Evolutionary conservation across 2,797 vertebrate genomes (phyloP).

Genomic region (Oophaga sylvatica): DNA sequence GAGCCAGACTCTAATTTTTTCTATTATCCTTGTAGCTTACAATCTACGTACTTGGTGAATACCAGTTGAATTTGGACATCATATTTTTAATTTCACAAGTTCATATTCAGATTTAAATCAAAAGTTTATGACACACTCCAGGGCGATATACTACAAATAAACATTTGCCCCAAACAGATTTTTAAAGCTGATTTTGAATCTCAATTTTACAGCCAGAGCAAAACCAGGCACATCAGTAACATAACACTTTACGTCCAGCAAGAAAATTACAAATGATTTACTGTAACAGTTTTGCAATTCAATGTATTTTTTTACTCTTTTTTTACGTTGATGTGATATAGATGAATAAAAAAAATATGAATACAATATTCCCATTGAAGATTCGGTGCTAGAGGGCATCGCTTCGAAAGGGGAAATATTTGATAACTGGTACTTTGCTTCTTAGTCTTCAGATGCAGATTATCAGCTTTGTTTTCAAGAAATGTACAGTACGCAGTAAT

Average conservation of each 20-base stretch:
- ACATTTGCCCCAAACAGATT: conserved; percentile 11
- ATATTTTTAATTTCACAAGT: not conserved
- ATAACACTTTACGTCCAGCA: conserved; percentile 9
- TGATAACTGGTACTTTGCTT: conserved; percentile 29
- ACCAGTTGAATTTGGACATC: not conserved
- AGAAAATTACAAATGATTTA: conserved; percentile 34
- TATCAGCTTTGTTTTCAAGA: conserved; percentile 8
- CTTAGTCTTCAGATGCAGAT: conserved; percentile 18
- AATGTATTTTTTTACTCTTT: conserved; percentile 1
- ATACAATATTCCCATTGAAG: conserved; percentile 17
- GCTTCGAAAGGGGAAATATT: conserved; percentile 22
- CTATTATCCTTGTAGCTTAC: too few relatives aligned
- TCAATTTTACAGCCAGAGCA: conserved; percentile 6
- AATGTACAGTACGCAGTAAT: conserved; percentile 18
- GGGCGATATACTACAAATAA: conserved; percentile 26
- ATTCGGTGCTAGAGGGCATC: conserved; percentile 33
- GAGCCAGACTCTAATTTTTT: too few relatives aligned
- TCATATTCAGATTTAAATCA: conserved; percentile 18
- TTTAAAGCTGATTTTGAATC: conserved; percentile 32
- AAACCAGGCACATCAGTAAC: not conserved
- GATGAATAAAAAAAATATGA: not conserved
- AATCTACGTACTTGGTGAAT: not conserved
- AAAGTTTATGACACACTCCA: not conserved
- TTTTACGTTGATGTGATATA: conserved; percentile 28
- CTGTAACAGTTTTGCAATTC: conserved; percentile 26